Conservation (phyloP, 2,888 invertebrate species). For the Heliconius charithonia region DNA sequence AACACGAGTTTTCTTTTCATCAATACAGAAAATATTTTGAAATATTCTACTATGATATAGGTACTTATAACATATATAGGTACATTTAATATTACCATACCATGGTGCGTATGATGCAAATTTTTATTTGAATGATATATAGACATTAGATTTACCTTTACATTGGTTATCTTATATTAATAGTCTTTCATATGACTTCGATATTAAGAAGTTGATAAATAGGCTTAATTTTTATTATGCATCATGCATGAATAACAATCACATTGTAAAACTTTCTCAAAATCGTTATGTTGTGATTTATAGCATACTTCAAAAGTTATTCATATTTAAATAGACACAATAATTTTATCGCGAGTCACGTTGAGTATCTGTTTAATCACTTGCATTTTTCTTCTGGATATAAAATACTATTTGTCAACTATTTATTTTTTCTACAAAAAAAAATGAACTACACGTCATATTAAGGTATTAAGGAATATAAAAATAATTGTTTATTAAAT, state of each 20-base stretch:
- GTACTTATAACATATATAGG: not conserved
- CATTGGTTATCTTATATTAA: not conserved
- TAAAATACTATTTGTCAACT: not conserved
- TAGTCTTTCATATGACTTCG: constrained; percentile 8
- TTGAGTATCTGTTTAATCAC: constrained; percentile 13
- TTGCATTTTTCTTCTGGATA: not conserved
- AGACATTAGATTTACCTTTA: constrained; percentile 13
- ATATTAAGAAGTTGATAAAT: constrained; percentile 17
- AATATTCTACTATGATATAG: not conserved
- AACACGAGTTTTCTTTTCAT: not conserved
- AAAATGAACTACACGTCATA: not conserved
- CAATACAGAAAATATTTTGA: not conserved
- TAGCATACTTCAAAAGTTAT: constrained; percentile 52
- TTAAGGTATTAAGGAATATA: not conserved
- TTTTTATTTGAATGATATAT: constrained; percentile 6
- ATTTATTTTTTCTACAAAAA: not conserved
- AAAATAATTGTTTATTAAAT: too few relatives aligned
- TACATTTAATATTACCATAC: not conserved
- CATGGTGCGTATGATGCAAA: constrained; percentile 4
- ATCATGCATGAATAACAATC: constrained; percentile 27
- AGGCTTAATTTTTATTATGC: constrained; percentile 22
- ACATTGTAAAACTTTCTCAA: constrained; percentile 41
- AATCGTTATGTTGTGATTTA: constrained; percentile 49
- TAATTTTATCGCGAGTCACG: constrained; percentile 58
- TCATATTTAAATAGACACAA: constrained; percentile 61